Evolutionary conservation across 2,113 vertebrate species (phyloP).

Genomic region (Elaphurus davidianus): DNA sequence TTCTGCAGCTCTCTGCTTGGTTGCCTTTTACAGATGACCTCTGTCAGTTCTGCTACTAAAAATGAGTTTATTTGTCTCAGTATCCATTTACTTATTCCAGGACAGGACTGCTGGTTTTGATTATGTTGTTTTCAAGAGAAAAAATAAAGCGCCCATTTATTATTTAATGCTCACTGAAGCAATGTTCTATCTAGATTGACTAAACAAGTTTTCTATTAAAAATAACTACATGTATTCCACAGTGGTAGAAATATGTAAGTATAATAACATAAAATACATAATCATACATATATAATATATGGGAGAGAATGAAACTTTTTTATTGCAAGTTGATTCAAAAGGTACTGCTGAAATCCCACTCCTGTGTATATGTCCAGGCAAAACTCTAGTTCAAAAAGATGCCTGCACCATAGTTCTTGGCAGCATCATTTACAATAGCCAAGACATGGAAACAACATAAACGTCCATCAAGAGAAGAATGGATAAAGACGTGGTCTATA

Average conservation of each 20-base stretch:
- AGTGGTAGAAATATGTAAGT: neutral
- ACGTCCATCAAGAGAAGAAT: neutral
- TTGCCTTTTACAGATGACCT: neutral
- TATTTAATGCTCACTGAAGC: neutral
- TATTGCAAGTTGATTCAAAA: neutral
- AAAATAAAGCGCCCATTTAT: neutral
- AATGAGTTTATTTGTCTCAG: neutral
- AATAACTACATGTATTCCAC: neutral
- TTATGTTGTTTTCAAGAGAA: neutral
- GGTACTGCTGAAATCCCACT: neutral
- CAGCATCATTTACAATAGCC: neutral
- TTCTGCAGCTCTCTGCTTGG: neutral
- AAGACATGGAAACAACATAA: neutral
- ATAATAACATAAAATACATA: neutral
- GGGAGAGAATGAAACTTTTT: neutral
- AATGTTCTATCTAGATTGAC: neutral
- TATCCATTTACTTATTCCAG: neutral
- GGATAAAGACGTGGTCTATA: neutral
- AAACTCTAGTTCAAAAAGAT: neutral
- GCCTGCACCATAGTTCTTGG: neutral
- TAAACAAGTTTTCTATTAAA: slow-evolving; percentile 15
- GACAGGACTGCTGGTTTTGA: neutral
- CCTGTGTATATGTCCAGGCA: neutral
- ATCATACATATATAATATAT: neutral
- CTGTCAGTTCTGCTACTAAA: neutral